Base-by-base conservation (phyloP, 2,888 invertebrate genomes). In the Lysandra bellargus region DNA sequence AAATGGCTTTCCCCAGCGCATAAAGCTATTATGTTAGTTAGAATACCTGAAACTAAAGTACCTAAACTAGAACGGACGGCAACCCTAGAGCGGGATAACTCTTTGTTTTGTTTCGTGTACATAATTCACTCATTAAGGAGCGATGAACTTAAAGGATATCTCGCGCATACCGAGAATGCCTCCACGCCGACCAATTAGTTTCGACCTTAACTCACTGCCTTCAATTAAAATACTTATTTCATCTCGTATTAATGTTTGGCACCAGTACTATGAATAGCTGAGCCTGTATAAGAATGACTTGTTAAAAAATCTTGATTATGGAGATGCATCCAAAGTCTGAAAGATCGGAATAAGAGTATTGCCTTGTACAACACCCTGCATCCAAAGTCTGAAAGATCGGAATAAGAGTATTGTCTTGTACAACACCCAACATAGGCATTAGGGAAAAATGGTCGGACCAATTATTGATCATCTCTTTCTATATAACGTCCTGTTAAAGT, bases 121-220 rank as follows among this genome's bases (percentile, higher is more conserved):
- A 87, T 88, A 89, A 90, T 89, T 85, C 85, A 86, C 84, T 85
- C 84, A 84, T 86, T 86, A 86, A 85, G 84, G 87, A 85, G 85
- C 86, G 86, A 87, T 87, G 85, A 86, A 86, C 85, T 85, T 82
- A 83, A 86, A 88, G 88, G 53, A 90, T 90, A 89, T 88, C 87
- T 83, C 86, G 85, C 86, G 86, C 91, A 92, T 92, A 89, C 92
- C 88, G 76, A 84, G 83, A 88, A 90, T 91, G 83, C 83, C 87
- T 89, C 82, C 85, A 87, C 85, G 87, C 85, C 81, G 33, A 86
- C 83, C 88, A 88, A 88, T 88, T 87, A 86, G 84, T 84, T 80
- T 83, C 86, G 88, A 88, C 91, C 90, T 90, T 88, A 76, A 12
- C 87, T 82, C 80, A 40, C 40, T 79, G 75, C 79, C 49, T 75